Percentiles rank a stretch among this genome's conserved stretches.
Conservation (phyloP, 2,113 vertebrate species). For the Paratilapia polleni region DNA sequence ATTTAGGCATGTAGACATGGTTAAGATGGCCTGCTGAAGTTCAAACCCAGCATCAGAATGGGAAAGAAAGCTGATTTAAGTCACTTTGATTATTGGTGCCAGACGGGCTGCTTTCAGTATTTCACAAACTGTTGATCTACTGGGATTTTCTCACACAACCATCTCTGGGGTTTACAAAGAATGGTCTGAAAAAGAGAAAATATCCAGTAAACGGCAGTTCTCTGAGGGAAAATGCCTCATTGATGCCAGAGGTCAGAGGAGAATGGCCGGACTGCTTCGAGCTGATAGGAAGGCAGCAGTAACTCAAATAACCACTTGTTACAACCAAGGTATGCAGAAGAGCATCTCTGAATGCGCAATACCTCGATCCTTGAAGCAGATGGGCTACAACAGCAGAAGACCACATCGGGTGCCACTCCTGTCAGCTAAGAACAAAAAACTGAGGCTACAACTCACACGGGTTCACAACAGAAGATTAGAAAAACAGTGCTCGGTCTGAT, state of each 20-base stretch:
- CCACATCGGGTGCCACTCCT: background rate
- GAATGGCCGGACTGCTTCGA: too few species aligned
- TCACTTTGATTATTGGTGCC: background rate
- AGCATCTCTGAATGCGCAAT: too few species aligned
- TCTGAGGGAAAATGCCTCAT: too few species aligned
- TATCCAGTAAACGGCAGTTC: too few species aligned
- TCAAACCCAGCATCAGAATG: background rate
- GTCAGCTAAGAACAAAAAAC: background rate
- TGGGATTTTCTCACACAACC: too few species aligned
- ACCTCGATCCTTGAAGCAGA: rapidly evolving
- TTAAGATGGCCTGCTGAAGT: background rate
- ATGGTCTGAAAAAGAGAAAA: background rate
- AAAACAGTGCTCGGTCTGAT: background rate
- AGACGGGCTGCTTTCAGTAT: background rate
- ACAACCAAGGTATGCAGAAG: background rate
- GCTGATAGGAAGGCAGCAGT: background rate
- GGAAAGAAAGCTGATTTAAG: background rate
- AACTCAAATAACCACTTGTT: too few species aligned
- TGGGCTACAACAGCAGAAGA: background rate
- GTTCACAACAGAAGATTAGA: background rate
- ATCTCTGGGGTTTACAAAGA: background rate
- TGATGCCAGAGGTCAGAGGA: too few species aligned
- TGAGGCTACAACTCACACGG: background rate
- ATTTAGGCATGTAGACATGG: background rate
- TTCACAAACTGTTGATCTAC: constrained; percentile 1